phyloP scores from a whole-genome alignment of 2,888 invertebrate genomes.

The Trichopoda pennipes region DNA sequence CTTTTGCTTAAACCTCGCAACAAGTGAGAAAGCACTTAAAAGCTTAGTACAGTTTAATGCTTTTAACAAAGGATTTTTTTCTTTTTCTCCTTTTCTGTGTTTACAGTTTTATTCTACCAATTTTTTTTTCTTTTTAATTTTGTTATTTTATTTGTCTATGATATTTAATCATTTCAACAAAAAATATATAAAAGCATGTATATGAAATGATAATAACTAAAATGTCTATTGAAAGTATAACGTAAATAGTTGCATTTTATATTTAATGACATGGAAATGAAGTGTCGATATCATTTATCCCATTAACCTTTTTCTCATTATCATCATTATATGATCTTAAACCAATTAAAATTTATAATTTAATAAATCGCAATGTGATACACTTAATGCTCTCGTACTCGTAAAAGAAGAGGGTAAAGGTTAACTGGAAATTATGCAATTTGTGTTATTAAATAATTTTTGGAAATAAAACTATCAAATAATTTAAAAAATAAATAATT shows the following conservation, averaged over 20 bases:
- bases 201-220: conserved; percentile 5
- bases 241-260: conserved; percentile 22
- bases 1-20: neutral
- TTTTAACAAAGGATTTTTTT: conserved; percentile 73
- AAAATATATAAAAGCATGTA: neutral
- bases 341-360: neutral
- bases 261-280: conserved; percentile 33
- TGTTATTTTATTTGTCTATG: conserved; percentile 33
- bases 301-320: neutral
- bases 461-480: too few relatives aligned
- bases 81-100: neutral
- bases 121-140: neutral
- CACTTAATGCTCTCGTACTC: too few relatives aligned
- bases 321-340: neutral
- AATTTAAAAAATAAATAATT: too few relatives aligned
- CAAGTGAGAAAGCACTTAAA: conserved; percentile 67
- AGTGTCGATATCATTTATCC: conserved; percentile 9
- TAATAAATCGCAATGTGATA: too few relatives aligned
- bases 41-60: conserved; percentile 78
- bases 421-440: too few relatives aligned
- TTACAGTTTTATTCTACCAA: neutral
- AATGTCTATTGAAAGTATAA: neutral
- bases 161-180: conserved; percentile 3
- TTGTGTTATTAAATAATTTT: too few relatives aligned
- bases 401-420: too few relatives aligned